Percentiles rank a stretch among this genome's conserved stretches.
Evolutionary conservation across 2,797 vertebrate species (phyloP).

Genomic region (Rousettus madagascariensis): DNA sequence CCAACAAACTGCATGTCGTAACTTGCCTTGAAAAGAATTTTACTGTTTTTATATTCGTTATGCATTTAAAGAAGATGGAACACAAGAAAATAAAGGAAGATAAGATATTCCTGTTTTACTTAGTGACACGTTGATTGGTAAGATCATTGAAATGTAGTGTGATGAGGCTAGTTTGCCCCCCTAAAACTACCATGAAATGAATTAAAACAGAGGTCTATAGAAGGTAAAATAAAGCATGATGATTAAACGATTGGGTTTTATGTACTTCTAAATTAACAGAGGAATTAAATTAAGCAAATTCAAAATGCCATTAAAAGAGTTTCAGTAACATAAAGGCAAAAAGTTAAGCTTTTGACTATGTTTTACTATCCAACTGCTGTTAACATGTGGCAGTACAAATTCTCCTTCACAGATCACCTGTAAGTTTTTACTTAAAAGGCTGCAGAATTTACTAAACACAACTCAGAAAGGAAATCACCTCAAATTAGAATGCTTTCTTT

Average conservation of each 20-base stretch:
- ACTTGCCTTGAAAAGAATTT: neutral
- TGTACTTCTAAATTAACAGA: conserved; percentile 60
- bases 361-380: conserved; percentile 43
- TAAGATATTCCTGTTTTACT: neutral
- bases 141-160: neutral
- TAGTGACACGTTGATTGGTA: neutral
- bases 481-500: neutral
- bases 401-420: neutral
- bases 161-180: neutral
- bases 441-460: neutral
- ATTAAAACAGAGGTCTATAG: conserved; percentile 34
- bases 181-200: neutral
- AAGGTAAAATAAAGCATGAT: conserved; percentile 38
- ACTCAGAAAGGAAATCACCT: neutral
- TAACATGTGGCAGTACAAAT: neutral
- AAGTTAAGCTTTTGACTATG: neutral
- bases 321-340: conserved; percentile 33
- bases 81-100: neutral
- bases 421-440: conserved; percentile 49
- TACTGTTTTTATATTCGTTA: neutral
- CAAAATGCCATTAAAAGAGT: conserved; percentile 60
- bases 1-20: neutral
- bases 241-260: conserved; percentile 50
- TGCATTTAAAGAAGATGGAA: neutral
- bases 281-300: conserved; percentile 60